A percentile compares a stretch with the other conserved stretches of the same genome.
These are phyloP conservation scores for Manis crassicaudata DNA, from an alignment of 2,797 vertebrate species.

Conservation along the genomic window DNA sequence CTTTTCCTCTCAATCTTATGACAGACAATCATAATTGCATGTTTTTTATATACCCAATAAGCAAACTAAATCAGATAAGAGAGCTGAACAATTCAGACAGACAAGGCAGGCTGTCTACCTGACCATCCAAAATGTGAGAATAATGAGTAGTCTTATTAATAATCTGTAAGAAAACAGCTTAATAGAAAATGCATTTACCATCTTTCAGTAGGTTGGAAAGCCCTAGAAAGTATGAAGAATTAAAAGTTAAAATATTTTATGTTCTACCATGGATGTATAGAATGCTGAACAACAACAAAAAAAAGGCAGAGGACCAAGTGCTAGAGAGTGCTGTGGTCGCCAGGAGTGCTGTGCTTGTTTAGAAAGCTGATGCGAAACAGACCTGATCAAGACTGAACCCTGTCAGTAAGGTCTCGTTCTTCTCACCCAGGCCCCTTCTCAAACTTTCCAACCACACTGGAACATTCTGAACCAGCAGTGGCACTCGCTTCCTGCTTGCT, in stretches of 20 bases:
- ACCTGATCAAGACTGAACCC: constrained; percentile 84
- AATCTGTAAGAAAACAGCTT: background rate
- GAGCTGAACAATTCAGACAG: background rate
- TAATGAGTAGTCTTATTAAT: background rate
- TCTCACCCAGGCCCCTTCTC: constrained; percentile 89
- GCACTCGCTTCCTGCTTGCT: constrained; percentile 87
- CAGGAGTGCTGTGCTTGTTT: constrained; percentile 74
- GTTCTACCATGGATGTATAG: constrained; percentile 31
- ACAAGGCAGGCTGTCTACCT: background rate
- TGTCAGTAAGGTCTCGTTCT: constrained; percentile 94
- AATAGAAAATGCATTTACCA: background rate
- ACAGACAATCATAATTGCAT: rapidly evolving
- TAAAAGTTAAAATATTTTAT: constrained; percentile 38
- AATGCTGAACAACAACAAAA: background rate
- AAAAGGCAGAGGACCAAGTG: constrained; percentile 54
- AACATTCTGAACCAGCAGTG: constrained; percentile 93
- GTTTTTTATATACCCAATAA: background rate
- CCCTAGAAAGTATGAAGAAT: background rate
- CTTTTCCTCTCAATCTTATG: background rate
- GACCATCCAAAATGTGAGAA: constrained; percentile 6
- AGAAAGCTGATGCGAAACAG: constrained; percentile 87
- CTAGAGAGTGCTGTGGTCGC: constrained; percentile 38
- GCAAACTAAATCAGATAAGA: background rate
- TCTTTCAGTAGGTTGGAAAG: background rate
- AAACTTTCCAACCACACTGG: constrained; percentile 94